Percentiles rank a stretch among this genome's conserved stretches.
These are phyloP conservation scores for Pelmatolapia mariae DNA, from an alignment of 2,113 vertebrate genomes.

Conservation along the genomic window DNA sequence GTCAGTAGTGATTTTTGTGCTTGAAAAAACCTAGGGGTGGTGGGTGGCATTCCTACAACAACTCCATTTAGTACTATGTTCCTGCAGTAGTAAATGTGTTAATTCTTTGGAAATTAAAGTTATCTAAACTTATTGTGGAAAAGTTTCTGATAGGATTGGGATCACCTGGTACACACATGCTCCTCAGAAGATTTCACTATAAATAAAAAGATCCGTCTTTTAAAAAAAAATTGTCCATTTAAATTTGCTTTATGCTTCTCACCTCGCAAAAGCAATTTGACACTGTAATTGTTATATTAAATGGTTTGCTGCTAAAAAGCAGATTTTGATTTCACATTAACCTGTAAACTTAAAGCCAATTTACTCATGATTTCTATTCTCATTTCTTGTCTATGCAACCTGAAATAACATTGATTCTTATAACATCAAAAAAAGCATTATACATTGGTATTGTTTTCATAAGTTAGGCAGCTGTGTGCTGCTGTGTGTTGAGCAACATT, in stretches of 20 bases:
- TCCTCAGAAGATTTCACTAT: background rate
- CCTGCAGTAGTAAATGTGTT: background rate
- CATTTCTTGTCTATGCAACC: background rate
- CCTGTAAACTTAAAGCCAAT: background rate
- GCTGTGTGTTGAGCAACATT: background rate
- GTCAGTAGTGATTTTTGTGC: background rate
- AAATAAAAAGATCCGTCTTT: accelerated
- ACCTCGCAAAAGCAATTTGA: background rate
- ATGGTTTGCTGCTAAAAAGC: background rate
- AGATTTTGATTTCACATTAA: background rate
- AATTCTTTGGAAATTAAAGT: background rate
- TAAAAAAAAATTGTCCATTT: background rate
- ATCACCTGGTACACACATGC: background rate
- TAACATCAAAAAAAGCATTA: background rate
- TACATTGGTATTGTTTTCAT: background rate
- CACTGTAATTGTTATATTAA: background rate
- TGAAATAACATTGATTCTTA: background rate
- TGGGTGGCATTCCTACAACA: background rate
- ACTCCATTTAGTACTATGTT: background rate
- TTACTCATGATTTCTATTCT: background rate
- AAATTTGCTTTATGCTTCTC: background rate
- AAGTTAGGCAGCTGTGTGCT: background rate
- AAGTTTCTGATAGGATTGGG: background rate
- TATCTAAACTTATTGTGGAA: background rate
- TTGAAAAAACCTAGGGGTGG: background rate